phyloP scores from a whole-genome alignment of 1,140 invertebrate genomes.

The Brachionus koreanus region DNA sequence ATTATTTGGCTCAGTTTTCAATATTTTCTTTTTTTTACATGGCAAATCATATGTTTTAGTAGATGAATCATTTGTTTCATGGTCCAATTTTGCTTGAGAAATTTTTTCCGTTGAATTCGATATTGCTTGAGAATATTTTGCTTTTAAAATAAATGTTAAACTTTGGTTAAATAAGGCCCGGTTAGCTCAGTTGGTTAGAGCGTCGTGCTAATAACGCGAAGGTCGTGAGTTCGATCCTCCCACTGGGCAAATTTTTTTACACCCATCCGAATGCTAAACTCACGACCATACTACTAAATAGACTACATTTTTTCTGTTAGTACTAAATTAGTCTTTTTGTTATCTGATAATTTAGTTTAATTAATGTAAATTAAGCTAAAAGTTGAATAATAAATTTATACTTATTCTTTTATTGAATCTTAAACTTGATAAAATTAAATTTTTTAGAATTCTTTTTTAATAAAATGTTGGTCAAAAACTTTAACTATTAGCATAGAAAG shows the following conservation, averaged over 20 bases:
- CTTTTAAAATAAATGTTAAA: background rate
- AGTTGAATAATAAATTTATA: too few species aligned
- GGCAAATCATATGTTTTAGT: background rate
- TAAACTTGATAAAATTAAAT: too few species aligned
- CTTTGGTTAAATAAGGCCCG: background rate
- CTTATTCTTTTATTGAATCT: too few species aligned
- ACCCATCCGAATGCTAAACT: too few species aligned
- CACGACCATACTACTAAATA: too few species aligned
- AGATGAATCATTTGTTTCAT: background rate
- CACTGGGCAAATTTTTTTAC: background rate
- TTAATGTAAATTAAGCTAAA: too few species aligned
- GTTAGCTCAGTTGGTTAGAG: slow-evolving; percentile 3
- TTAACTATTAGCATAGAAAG: too few species aligned
- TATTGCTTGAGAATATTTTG: background rate
- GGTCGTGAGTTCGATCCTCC: slow-evolving; percentile 1
- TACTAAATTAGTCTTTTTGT: too few species aligned
- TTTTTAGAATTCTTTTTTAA: too few species aligned
- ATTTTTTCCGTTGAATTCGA: background rate
- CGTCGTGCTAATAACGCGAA: slow-evolving; percentile 2
- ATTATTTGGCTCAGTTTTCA: background rate
- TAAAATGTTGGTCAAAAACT: too few species aligned
- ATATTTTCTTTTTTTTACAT: background rate
- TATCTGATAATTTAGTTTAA: too few species aligned
- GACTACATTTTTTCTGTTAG: too few species aligned
- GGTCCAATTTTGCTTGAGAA: background rate